phyloP scores from a whole-genome alignment of 1,140 invertebrate genomes.

The Melanaphis sacchari region DNA sequence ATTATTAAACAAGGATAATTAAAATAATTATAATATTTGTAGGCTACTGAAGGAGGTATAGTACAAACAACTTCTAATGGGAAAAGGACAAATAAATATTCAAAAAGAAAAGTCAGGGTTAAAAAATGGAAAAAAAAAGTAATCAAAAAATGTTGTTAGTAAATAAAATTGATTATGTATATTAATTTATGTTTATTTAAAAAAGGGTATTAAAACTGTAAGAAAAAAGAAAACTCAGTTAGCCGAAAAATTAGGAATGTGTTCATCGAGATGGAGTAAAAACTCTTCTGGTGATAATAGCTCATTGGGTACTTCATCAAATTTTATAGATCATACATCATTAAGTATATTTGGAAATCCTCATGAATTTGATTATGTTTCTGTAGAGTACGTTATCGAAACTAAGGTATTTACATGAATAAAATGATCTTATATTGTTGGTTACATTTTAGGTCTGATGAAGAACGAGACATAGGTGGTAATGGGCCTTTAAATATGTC shows the following conservation, averaged over 20 bases:
- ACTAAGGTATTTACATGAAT: not conserved
- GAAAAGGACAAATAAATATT: not conserved
- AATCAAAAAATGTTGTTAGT: not conserved
- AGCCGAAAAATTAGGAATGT: constrained; percentile 24
- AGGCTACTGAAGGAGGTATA: not conserved
- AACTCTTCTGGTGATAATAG: constrained; percentile 13
- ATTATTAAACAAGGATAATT: not conserved
- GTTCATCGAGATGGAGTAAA: constrained; percentile 33
- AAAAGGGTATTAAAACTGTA: not conserved
- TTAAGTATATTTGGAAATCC: constrained; percentile 46
- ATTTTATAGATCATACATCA: constrained; percentile 47
- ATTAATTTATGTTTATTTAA: not conserved
- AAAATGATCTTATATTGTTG: not conserved
- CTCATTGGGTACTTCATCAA: not conserved
- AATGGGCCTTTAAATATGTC: constrained; percentile 63
- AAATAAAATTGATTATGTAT: not conserved
- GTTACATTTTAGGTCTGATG: constrained; percentile 65
- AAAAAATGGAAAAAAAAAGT: constrained; percentile 28
- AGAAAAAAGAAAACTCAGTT: constrained; percentile 24
- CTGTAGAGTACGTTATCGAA: constrained; percentile 25
- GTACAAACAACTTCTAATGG: not conserved
- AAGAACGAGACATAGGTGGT: constrained; percentile 60
- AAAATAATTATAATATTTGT: not conserved
- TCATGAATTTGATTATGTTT: constrained; percentile 40
- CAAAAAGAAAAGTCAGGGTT: constrained; percentile 6